Conservation (phyloP, 1,140 invertebrate genomes). For the Cyrtorhinus lividipennis region DNA sequence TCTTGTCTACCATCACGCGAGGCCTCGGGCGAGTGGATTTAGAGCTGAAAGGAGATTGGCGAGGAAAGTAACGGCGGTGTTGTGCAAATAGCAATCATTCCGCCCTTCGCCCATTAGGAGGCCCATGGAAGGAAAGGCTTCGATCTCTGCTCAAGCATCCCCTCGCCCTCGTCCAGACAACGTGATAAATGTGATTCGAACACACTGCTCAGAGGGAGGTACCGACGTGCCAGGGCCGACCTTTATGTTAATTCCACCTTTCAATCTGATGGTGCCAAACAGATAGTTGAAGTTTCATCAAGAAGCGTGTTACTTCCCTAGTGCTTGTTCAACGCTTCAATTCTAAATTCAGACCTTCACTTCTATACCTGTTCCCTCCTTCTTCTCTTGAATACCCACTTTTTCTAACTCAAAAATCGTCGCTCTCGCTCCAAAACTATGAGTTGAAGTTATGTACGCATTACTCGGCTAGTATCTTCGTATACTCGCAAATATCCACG, state of each 20-base stretch:
- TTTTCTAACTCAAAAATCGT: too few relatives aligned
- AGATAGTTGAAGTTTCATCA: neutral
- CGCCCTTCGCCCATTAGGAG: neutral
- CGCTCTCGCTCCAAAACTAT: too few relatives aligned
- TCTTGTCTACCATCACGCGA: neutral
- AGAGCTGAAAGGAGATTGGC: neutral
- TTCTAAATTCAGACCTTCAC: too few relatives aligned
- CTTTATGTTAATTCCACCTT: neutral
- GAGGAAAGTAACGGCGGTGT: neutral
- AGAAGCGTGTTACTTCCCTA: neutral
- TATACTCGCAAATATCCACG: too few relatives aligned
- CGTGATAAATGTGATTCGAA: neutral
- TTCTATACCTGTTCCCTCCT: too few relatives aligned
- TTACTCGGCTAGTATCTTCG: too few relatives aligned
- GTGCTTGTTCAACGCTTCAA: too few relatives aligned
- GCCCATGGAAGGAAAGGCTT: too few relatives aligned
- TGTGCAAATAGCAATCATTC: neutral
- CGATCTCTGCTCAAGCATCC: too few relatives aligned
- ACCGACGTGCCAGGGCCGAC: neutral
- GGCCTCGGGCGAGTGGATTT: too few relatives aligned
- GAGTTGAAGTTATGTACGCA: too few relatives aligned
- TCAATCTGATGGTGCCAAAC: neutral
- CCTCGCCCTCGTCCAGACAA: neutral
- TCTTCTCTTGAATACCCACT: too few relatives aligned
- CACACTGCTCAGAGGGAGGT: neutral